Conservation (phyloP, 2,797 vertebrate genomes). For the Peromyscus nudipes region DNA sequence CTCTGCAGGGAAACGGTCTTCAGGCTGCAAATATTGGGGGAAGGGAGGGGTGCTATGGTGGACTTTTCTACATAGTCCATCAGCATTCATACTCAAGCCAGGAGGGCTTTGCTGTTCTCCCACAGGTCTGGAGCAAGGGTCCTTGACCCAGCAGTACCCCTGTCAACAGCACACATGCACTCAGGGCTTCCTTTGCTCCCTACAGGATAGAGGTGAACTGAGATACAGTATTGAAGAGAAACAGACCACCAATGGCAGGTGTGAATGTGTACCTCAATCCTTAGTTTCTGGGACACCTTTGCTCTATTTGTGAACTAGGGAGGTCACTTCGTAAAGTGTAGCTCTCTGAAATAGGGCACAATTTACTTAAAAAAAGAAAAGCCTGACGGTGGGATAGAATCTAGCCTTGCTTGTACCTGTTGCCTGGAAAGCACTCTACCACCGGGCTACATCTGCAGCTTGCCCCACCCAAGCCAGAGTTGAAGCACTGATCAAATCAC, state of each 20-base stretch:
- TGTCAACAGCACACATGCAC: not conserved
- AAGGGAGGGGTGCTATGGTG: not conserved
- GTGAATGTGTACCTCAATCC: too few relatives aligned
- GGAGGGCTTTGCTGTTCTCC: not conserved
- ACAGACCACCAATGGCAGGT: not conserved
- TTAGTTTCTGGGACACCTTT: not conserved
- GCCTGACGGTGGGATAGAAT: not conserved
- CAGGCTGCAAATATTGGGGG: not conserved
- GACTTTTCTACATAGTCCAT: not conserved
- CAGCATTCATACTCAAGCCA: not conserved
- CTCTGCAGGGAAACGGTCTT: not conserved
- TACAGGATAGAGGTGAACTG: not conserved
- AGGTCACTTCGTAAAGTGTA: slow-evolving; percentile 67
- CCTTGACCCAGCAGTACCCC: not conserved
- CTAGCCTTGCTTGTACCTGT: not conserved
- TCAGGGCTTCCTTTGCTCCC: not conserved
- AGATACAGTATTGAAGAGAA: not conserved
- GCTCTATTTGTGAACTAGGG: slow-evolving; percentile 1
- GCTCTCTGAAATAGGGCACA: slow-evolving; percentile 76
- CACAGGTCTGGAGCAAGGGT: not conserved
- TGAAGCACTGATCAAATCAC: slow-evolving; percentile 56
- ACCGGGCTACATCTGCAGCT: not conserved
- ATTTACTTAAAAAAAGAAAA: not conserved
- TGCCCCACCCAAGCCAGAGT: slow-evolving; percentile 14
- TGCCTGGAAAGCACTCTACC: not conserved